These are phyloP conservation scores for Melitaea cinxia DNA, from an alignment of 1,140 invertebrate genomes.

Conservation along the genomic window DNA sequence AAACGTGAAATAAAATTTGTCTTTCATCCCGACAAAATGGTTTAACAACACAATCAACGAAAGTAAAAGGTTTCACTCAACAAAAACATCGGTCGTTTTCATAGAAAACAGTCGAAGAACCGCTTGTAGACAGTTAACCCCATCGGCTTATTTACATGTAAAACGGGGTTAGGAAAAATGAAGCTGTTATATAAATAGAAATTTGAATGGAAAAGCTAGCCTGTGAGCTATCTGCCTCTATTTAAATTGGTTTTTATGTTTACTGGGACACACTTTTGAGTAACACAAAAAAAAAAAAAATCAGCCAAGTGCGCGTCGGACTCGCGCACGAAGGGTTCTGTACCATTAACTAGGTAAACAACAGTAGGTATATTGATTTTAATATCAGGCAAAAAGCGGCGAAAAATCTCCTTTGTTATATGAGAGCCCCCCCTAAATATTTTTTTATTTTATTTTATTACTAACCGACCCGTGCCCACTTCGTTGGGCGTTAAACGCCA, in stretches of 20 bases:
- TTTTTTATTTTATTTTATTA: no score
- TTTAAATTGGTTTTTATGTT: constrained; percentile 4
- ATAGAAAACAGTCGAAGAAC: constrained; percentile 55
- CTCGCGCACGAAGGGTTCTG: no score
- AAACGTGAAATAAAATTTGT: constrained; percentile 36
- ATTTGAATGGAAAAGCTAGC: constrained; percentile 18
- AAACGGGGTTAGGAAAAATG: constrained; percentile 59
- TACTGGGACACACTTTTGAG: background rate
- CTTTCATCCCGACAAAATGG: constrained; percentile 51
- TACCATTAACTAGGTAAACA: no score
- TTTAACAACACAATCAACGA: constrained; percentile 65
- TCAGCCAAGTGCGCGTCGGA: no score
- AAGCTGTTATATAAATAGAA: constrained; percentile 32
- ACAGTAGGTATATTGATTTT: no score
- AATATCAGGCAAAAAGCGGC: no score
- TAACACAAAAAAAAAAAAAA: constrained; percentile 5
- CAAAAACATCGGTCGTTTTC: constrained; percentile 54
- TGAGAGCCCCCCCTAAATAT: no score
- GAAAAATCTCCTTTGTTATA: no score
- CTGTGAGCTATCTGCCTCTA: background rate
- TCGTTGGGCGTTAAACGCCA: no score
- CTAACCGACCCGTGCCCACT: no score
- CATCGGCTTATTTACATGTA: constrained; percentile 59
- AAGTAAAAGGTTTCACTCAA: constrained; percentile 54
- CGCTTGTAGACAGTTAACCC: constrained; percentile 46